Conservation (phyloP, 2,113 vertebrate genomes). For the Corvus moneduloides region DNA sequence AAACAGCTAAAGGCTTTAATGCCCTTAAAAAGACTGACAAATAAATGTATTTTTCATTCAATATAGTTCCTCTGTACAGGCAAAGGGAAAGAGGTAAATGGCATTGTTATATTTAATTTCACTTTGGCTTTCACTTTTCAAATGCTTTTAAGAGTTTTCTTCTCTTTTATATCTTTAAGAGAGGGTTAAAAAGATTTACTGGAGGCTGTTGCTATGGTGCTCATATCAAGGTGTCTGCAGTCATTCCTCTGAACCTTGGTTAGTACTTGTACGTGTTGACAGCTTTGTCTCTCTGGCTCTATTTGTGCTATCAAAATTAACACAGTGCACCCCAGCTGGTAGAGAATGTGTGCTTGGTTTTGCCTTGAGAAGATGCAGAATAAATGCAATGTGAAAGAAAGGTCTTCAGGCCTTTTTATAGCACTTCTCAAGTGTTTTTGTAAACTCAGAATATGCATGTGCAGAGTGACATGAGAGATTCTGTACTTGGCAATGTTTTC, state of each 20-base stretch:
- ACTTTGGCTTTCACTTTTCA: background rate
- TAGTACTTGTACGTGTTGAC: background rate
- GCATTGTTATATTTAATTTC: background rate
- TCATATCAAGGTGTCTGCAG: background rate
- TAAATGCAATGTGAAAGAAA: background rate
- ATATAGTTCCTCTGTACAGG: background rate
- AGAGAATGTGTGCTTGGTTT: background rate
- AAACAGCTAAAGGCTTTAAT: background rate
- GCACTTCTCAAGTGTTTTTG: background rate
- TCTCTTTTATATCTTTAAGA: background rate
- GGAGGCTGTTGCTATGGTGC: conserved; percentile 45
- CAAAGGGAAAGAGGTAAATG: background rate
- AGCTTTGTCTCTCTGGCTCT: background rate
- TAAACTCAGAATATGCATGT: background rate
- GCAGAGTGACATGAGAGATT: background rate
- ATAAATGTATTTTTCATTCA: background rate
- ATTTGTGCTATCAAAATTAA: background rate
- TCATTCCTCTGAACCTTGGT: background rate
- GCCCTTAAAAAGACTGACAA: background rate
- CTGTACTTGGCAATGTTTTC: background rate
- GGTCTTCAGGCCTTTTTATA: background rate
- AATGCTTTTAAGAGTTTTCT: background rate
- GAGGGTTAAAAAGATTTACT: background rate
- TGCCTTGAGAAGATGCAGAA: background rate
- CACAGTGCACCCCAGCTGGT: background rate